Evolutionary conservation across 2,113 vertebrate species (phyloP).

Genomic region (Trematomus loennbergii): DNA sequence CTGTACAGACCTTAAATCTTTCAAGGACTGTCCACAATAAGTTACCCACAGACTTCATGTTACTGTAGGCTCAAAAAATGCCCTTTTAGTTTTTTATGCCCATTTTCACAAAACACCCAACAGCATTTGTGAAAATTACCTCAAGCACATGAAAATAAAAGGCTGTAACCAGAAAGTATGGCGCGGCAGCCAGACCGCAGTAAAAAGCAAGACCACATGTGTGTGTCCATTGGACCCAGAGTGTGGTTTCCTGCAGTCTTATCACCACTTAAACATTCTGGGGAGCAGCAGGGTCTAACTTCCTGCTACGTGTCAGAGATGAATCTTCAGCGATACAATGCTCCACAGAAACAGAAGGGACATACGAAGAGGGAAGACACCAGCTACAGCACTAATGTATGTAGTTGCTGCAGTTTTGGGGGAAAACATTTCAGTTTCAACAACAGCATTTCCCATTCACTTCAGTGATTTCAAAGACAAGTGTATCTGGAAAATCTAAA

Average conservation of each 20-base stretch:
- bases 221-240: conserved; percentile 22
- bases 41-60: conserved; percentile 4
- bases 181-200: conserved; percentile 66
- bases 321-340: conserved; percentile 31
- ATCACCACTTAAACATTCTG: conserved; percentile 44
- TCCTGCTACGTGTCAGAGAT: conserved; percentile 40
- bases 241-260: conserved; percentile 44
- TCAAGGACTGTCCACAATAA: background rate
- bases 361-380: background rate
- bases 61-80: background rate
- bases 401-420: background rate
- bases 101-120: conserved; percentile 17
- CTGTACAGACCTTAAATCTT: background rate
- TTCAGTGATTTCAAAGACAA: conserved; percentile 1
- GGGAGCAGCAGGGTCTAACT: background rate
- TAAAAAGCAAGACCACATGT: conserved; percentile 70
- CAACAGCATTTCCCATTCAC: background rate
- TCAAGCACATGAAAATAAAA: conserved; percentile 64
- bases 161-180: conserved; percentile 53
- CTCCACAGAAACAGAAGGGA: conserved; percentile 7
- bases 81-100: background rate
- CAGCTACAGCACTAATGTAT: background rate
- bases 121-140: conserved; percentile 49
- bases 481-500: background rate
- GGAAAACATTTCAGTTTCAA: background rate